Conservation (phyloP, 2,113 vertebrate genomes). For the Suricata suricatta region DNA sequence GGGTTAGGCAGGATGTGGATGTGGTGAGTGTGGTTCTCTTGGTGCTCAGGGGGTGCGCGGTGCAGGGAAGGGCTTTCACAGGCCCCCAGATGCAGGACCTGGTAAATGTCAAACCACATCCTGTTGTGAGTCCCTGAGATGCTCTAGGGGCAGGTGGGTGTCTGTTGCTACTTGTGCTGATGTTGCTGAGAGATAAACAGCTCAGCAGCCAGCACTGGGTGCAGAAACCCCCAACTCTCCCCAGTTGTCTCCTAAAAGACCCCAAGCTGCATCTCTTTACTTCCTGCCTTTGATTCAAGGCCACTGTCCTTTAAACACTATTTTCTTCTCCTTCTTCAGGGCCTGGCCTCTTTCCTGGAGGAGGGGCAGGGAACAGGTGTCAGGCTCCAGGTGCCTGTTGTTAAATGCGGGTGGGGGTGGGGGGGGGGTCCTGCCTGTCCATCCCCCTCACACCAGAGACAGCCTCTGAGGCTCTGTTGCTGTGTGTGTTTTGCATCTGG, state of each 20-base stretch:
- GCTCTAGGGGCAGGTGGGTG: constrained; percentile 60
- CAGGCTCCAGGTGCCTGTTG: not conserved
- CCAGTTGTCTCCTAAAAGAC: not conserved
- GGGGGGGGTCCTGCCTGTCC: not conserved
- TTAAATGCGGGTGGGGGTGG: not conserved
- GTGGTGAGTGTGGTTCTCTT: not conserved
- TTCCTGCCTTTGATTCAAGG: constrained; percentile 12
- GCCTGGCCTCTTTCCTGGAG: not conserved
- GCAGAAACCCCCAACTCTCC: not conserved
- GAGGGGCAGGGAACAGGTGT: not conserved
- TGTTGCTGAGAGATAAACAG: constrained; percentile 66
- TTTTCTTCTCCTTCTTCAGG: not conserved
- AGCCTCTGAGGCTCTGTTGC: not conserved
- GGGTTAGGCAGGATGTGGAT: constrained; percentile 56
- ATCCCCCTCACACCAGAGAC: not conserved
- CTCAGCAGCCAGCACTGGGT: not conserved
- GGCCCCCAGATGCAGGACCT: constrained; percentile 49
- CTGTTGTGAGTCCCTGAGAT: constrained; percentile 80
- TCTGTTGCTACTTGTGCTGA: constrained; percentile 57
- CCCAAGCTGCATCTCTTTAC: not conserved
- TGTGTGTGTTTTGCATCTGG: not conserved
- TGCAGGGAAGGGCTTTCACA: constrained; percentile 54
- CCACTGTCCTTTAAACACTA: not conserved
- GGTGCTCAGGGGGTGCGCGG: not conserved
- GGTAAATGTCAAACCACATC: constrained; percentile 85